Conservation (phyloP, 2,888 invertebrate genomes). For the Lagria hirta region DNA sequence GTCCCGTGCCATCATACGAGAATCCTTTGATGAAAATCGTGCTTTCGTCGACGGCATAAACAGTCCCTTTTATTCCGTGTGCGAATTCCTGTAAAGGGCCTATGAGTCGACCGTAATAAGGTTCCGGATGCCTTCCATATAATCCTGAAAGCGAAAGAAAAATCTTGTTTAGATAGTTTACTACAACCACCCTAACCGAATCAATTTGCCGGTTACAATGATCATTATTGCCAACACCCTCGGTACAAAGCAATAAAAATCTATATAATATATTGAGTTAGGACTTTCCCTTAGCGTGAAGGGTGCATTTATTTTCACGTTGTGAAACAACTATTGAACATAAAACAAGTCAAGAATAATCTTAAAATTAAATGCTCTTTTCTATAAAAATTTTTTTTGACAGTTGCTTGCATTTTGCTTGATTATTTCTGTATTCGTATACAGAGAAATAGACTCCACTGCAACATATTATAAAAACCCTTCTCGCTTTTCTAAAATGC, state of each 20-base stretch:
- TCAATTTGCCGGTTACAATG: conserved; percentile 51
- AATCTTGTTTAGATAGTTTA: neutral
- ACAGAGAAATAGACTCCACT: too few species aligned
- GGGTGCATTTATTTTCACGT: conserved; percentile 8
- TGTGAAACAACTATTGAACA: too few species aligned
- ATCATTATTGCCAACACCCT: conserved; percentile 50
- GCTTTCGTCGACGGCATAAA: conserved; percentile 85
- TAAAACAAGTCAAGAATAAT: too few species aligned
- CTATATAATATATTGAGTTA: conserved; percentile 55
- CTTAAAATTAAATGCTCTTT: too few species aligned
- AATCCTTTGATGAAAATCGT: conserved; percentile 87
- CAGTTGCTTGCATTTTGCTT: too few species aligned
- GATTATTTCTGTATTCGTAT: too few species aligned
- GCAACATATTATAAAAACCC: too few species aligned
- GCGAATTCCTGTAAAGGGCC: conserved; percentile 74
- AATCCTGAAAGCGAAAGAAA: conserved; percentile 37
- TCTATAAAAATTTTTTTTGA: too few species aligned
- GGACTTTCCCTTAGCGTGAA: conserved; percentile 25
- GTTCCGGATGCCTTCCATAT: conserved; percentile 55
- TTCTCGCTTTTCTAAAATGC: too few species aligned
- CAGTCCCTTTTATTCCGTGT: conserved; percentile 78
- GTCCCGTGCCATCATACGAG: conserved; percentile 84
- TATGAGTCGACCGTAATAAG: conserved; percentile 77
- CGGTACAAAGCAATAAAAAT: conserved; percentile 55
- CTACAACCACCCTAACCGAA: conserved; percentile 42